Evolutionary conservation across 2,797 vertebrate genomes (phyloP).

Genomic region (Sciurus vulgaris): DNA sequence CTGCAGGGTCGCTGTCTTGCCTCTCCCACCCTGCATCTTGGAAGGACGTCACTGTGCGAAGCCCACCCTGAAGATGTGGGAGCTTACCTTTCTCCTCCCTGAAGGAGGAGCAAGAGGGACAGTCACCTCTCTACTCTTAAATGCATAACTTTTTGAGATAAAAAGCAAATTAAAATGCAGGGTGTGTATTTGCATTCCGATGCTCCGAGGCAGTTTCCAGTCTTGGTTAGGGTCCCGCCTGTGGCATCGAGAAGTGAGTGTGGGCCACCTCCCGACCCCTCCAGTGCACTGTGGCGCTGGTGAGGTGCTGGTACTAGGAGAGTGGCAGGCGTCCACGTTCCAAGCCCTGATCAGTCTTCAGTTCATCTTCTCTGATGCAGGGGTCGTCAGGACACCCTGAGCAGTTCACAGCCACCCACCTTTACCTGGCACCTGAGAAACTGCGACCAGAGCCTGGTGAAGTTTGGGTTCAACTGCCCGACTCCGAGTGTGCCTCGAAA

Average conservation of each 20-base stretch:
- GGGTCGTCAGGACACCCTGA: too few relatives aligned
- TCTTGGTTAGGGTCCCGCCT: rapidly evolving
- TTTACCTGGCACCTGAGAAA: background rate
- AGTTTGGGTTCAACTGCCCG: background rate
- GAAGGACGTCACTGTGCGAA: background rate
- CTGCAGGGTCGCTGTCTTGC: too few relatives aligned
- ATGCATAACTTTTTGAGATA: background rate
- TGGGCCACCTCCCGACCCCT: background rate
- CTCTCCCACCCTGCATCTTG: background rate
- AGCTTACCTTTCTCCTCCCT: rapidly evolving
- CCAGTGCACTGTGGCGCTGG: too few relatives aligned
- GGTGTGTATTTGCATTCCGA: too few relatives aligned
- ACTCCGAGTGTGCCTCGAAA: rapidly evolving
- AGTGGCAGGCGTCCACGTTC: too few relatives aligned
- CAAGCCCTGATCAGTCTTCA: background rate
- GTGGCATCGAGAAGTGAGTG: too few relatives aligned
- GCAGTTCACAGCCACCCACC: background rate
- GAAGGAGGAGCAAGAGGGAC: too few relatives aligned
- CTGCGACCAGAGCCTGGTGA: background rate
- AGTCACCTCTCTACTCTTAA: background rate
- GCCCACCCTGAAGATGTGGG: background rate
- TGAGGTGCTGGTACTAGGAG: background rate
- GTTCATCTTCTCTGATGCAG: background rate
- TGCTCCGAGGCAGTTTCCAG: too few relatives aligned
- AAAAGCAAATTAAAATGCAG: background rate